phyloP scores from a whole-genome alignment of 2,888 invertebrate genomes.

The Opisthograptis luteolata region DNA sequence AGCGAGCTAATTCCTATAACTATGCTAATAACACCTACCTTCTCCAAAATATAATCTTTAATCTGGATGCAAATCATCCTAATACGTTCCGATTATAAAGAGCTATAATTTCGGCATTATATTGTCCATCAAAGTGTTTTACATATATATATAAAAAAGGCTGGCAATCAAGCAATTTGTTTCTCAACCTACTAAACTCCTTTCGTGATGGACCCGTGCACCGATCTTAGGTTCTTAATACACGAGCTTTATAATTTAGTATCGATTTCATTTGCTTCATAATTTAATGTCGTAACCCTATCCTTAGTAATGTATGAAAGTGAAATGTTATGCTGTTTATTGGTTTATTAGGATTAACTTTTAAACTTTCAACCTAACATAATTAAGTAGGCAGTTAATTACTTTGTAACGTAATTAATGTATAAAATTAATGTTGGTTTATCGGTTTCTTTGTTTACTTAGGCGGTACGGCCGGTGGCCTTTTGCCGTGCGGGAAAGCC shows the following conservation, averaged over 20 bases:
- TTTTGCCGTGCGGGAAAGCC: no score
- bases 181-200: slow-evolving; percentile 78
- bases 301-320: no score
- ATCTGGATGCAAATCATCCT: slow-evolving; percentile 83
- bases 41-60: slow-evolving; percentile 82
- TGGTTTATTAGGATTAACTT: no score
- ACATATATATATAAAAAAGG: slow-evolving; percentile 81
- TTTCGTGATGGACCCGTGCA: slow-evolving; percentile 73
- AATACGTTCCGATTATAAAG: slow-evolving; percentile 82
- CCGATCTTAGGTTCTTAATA: slow-evolving; percentile 58
- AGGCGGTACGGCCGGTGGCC: no score
- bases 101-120: slow-evolving; percentile 83
- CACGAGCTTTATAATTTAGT: slow-evolving; percentile 59
- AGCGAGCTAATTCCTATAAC: slow-evolving; percentile 79
- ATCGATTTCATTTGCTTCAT: no score
- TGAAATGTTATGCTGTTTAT: no score
- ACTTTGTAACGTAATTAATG: no score
- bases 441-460: no score
- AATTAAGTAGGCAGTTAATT: no score
- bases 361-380: no score
- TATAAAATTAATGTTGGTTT: no score
- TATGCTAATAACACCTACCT: slow-evolving; percentile 82
- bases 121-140: slow-evolving; percentile 83
- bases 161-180: slow-evolving; percentile 81
- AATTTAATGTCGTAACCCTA: no score